Evolutionary conservation across 1,140 invertebrate genomes (phyloP), one percentile per base, ranked within the genome.

Genomic region (Idris sp.): DNA sequence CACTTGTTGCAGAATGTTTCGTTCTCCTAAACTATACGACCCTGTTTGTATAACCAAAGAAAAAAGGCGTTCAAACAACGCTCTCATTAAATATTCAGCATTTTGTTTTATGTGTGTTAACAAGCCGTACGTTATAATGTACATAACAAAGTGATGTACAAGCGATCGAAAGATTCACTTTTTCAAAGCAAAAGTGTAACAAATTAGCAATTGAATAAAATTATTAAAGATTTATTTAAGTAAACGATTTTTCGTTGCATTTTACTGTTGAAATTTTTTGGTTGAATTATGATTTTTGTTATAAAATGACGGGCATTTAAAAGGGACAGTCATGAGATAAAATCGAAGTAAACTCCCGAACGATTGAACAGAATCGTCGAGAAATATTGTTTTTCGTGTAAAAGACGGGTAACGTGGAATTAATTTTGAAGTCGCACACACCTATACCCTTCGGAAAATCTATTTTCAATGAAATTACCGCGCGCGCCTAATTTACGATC

Each of bases 381-480:
- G 19, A 62, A 62, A 40, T 41, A 43, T 43, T 51, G 19, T 43
- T 49, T 49, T 31, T 1, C 5, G 31, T 4, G 22, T 1, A 44
- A 16, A 35, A 10, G 9, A 13, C 26, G 28, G 11, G 25, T 49
- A 69, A 46, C 40, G 15, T 59, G 19, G 54, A 71, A 62, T 61
- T 62, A 62, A 71, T 61, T 62, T 61, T 40, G 25, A 49, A 58
- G 36, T 49, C 11, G 0, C 33, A 38, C 51, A 28, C n/a, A n/a
- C n/a, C n/a, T n/a, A n/a, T 41, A 15, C 22, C 10, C 25, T 26
- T 8, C 30, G 7, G 33, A 13, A 67, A 74, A 65, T 74, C 61
- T 61, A 74, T 67, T 74, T 67, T 54, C 71, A 67, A 61, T 61
- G 62, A 74, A 74, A 74, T 67, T 67, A 67, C n/a, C 62, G 56